A percentile compares a stretch with the other conserved stretches of the same genome.
Conservation (phyloP, 2,113 vertebrate genomes). For the Macrotus californicus region DNA sequence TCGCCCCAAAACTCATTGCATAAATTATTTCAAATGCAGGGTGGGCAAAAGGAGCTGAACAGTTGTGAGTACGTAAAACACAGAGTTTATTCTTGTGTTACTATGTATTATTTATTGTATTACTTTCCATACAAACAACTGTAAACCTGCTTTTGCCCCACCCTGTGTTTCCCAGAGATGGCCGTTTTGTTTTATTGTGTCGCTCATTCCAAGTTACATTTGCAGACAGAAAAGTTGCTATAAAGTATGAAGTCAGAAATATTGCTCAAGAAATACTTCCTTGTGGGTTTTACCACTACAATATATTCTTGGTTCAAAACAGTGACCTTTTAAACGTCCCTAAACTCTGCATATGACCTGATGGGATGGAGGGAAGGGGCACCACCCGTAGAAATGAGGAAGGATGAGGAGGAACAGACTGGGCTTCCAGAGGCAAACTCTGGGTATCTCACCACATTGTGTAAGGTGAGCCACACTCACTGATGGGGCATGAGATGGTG, state of each 20-base stretch:
- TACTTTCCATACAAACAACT: neutral
- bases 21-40: neutral
- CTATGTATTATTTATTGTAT: neutral
- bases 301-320: neutral
- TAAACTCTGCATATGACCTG: neutral
- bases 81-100: neutral
- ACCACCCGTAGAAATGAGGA: neutral
- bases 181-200: neutral
- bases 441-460: accelerated
- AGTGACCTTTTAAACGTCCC: neutral
- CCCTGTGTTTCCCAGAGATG: neutral
- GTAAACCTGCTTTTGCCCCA: neutral
- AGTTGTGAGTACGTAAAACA: neutral
- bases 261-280: neutral
- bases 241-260: neutral
- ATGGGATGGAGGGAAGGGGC: neutral
- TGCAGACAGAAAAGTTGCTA: neutral
- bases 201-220: neutral
- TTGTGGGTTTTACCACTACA: neutral
- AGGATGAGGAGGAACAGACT: neutral
- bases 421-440: neutral
- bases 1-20: neutral
- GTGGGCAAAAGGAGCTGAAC: neutral
- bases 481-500: accelerated
- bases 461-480: neutral